phyloP scores from a whole-genome alignment of 1,140 invertebrate genomes.

The Ceratosolen fusciceps region DNA sequence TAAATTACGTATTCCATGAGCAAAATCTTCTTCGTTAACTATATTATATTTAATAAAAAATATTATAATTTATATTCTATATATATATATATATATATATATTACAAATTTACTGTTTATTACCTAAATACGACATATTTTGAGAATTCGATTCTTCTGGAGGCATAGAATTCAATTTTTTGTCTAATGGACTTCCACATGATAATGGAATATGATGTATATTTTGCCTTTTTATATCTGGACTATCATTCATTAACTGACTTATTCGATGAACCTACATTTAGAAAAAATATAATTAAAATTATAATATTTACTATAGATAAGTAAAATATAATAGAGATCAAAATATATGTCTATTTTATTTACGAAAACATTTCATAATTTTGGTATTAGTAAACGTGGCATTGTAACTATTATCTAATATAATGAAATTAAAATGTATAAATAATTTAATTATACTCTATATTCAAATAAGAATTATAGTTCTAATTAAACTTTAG shows the following conservation, averaged over 20 bases:
- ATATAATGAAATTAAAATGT: too few species aligned
- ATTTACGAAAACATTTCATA: too few species aligned
- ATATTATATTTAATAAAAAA: conserved; percentile 37
- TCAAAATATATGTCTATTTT: too few species aligned
- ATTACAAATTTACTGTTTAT: conserved; percentile 56
- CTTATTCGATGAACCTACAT: conserved; percentile 71
- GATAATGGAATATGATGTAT: conserved; percentile 67
- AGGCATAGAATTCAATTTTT: conserved; percentile 71
- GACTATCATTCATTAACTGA: conserved; percentile 69
- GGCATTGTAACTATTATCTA: too few species aligned
- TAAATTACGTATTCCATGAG: conserved; percentile 78
- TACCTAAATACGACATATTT: conserved; percentile 92
- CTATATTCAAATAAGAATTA: too few species aligned
- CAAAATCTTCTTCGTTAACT: conserved; percentile 73
- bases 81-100: too few species aligned
- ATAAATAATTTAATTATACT: too few species aligned
- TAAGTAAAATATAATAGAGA: too few species aligned
- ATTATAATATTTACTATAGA: too few species aligned
- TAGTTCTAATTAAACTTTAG: too few species aligned
- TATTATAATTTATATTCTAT: conserved; percentile 48
- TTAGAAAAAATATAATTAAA: neutral
- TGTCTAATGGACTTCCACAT: conserved; percentile 65
- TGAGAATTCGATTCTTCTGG: conserved; percentile 91
- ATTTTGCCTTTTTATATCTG: conserved; percentile 67
- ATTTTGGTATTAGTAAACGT: too few species aligned